Evolutionary conservation across 1,140 invertebrate genomes (phyloP).

Genomic region (Caenorhabditis remanei): DNA sequence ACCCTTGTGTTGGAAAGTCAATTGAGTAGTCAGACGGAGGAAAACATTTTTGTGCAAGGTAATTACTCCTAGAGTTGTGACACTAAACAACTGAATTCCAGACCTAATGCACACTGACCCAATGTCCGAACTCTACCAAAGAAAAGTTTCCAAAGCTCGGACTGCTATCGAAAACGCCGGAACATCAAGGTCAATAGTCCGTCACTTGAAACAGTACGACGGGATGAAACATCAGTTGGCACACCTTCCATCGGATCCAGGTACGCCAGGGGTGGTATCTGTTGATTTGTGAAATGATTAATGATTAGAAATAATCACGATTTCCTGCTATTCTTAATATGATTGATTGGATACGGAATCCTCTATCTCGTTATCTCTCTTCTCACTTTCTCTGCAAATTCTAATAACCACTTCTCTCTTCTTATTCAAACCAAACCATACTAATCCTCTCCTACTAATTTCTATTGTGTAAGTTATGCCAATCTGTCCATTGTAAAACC

Average conservation of each 20-base stretch:
- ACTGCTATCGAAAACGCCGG: conserved; percentile 85
- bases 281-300: too few relatives aligned
- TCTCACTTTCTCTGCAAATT: conserved; percentile 1
- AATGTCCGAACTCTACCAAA: conserved; percentile 88
- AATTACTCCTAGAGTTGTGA: conserved; percentile 66
- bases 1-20: conserved; percentile 94
- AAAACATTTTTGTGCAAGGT: conserved; percentile 87
- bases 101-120: conserved; percentile 91
- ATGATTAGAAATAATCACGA: too few relatives aligned
- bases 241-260: conserved; percentile 50
- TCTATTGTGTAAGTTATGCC: too few relatives aligned
- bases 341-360: too few relatives aligned
- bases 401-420: conserved; percentile 85
- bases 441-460: conserved; percentile 83
- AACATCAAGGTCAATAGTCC: conserved; percentile 86
- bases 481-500: background rate
- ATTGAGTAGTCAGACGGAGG: conserved; percentile 86
- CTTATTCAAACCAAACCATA: background rate
- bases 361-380: background rate
- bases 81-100: conserved; percentile 75
- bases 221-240: conserved; percentile 88
- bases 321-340: too few relatives aligned
- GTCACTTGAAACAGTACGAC: conserved; percentile 89
- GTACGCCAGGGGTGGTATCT: conserved; percentile 12
- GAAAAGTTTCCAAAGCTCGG: conserved; percentile 89